Conservation (phyloP, 1,140 invertebrate species). For the Drosophila dunni region DNA sequence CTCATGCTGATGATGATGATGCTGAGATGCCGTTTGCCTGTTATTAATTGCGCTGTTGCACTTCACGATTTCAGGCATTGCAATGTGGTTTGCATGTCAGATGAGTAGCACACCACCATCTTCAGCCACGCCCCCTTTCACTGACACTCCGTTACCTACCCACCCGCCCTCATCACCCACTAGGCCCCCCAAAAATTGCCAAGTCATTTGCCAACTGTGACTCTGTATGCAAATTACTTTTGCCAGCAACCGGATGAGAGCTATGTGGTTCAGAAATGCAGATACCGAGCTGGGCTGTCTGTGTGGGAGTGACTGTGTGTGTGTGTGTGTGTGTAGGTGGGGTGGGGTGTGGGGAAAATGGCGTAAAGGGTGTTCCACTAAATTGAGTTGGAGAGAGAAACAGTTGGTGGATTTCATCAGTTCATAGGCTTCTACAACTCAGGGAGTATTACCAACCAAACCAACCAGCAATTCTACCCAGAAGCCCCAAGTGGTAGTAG, state of each 20-base stretch:
- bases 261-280: constrained; percentile 26
- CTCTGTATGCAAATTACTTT: constrained; percentile 69
- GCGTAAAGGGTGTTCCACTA: background rate
- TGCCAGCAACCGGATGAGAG: constrained; percentile 45
- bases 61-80: constrained; percentile 54
- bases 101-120: constrained; percentile 20
- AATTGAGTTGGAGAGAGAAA: background rate
- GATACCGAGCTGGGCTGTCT: background rate
- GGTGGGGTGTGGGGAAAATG: background rate
- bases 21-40: constrained; percentile 53
- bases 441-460: background rate
- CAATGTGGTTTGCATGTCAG: constrained; percentile 45
- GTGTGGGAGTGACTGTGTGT: background rate
- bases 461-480: background rate
- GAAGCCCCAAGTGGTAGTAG: background rate
- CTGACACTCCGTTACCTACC: too few species aligned
- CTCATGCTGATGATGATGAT: constrained; percentile 4
- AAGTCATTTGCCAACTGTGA: constrained; percentile 66
- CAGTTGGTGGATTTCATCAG: background rate
- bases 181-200: constrained; percentile 44
- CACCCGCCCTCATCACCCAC: background rate
- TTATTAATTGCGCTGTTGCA: constrained; percentile 70
- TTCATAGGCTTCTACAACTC: constrained; percentile 30
- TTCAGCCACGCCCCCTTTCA: background rate
- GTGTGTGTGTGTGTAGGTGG: background rate